Conservation (phyloP, 2,888 invertebrate genomes). For the Chrysodeixis includens region DNA sequence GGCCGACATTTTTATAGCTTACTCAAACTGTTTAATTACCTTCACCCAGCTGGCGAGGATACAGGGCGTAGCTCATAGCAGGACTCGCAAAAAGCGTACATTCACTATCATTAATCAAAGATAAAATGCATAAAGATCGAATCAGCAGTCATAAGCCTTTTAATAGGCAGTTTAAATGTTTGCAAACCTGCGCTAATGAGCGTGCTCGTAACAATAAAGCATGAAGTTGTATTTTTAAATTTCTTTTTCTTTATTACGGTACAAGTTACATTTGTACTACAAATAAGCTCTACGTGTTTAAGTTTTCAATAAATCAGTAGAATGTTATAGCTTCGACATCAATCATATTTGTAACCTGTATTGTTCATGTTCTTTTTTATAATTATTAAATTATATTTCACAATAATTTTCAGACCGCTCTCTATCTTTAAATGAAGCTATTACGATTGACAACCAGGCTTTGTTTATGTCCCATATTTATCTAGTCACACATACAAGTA, state of each 20-base stretch:
- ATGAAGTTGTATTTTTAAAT: conserved; percentile 29
- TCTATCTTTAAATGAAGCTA: neutral
- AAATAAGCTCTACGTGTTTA: conserved; percentile 35
- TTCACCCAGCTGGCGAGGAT: conserved; percentile 1
- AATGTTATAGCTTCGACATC: neutral
- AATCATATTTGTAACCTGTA: neutral
- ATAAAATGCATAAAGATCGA: conserved; percentile 49
- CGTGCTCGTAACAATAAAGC: conserved; percentile 46
- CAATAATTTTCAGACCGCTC: too few relatives aligned
- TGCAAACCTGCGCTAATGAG: conserved; percentile 55
- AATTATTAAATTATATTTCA: too few relatives aligned
- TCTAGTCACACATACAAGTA: too few relatives aligned
- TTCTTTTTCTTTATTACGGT: conserved; percentile 46
- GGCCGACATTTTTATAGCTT: conserved; percentile 7
- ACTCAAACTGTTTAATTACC: conserved; percentile 19
- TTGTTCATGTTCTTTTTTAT: neutral
- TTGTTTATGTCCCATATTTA: too few relatives aligned
- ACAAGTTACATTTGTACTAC: conserved; percentile 49
- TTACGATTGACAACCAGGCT: too few relatives aligned
- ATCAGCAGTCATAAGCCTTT: conserved; percentile 52
- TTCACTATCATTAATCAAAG: conserved; percentile 46
- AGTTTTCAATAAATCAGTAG: conserved; percentile 8
- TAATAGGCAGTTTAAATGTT: conserved; percentile 56
- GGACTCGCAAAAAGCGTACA: conserved; percentile 13
- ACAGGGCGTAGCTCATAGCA: conserved; percentile 5